A percentile compares a stretch with the other conserved stretches of the same genome.
Conservation (phyloP, 2,888 invertebrate genomes). For the Eupithecia insigniata region DNA sequence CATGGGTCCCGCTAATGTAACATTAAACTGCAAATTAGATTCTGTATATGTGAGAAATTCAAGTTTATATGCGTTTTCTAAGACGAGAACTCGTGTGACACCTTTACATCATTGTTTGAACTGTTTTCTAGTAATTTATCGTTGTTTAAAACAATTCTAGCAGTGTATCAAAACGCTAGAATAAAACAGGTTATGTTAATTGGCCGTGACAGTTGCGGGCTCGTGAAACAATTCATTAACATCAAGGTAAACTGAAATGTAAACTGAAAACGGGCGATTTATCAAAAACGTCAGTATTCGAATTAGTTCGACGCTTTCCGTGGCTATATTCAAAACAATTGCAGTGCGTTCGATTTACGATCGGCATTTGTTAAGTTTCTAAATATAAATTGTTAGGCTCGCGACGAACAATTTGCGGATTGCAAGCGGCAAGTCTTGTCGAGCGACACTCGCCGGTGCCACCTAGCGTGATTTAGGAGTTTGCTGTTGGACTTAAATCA, state of each 20-base stretch:
- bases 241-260: constrained; percentile 56
- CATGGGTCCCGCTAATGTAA: constrained; percentile 70
- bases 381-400: constrained; percentile 82
- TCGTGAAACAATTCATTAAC: constrained; percentile 59
- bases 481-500: constrained; percentile 74
- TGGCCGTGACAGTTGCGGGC: constrained; percentile 41
- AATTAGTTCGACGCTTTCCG: constrained; percentile 67
- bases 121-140: constrained; percentile 51
- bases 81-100: constrained; percentile 49
- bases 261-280: constrained; percentile 61
- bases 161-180: constrained; percentile 48
- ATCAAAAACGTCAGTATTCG: constrained; percentile 69
- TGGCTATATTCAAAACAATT: constrained; percentile 78
- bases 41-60: constrained; percentile 76
- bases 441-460: constrained; percentile 68
- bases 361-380: constrained; percentile 77
- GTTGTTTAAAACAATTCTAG: constrained; percentile 41
- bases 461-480: constrained; percentile 78
- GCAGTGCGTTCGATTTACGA: constrained; percentile 75
- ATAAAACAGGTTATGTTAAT: constrained; percentile 49
- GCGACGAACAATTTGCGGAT: constrained; percentile 82
- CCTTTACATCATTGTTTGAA: constrained; percentile 57
- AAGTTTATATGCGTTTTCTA: constrained; percentile 40
- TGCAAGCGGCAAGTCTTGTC: constrained; percentile 75
- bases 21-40: constrained; percentile 79